Percentiles rank a stretch among this genome's conserved stretches.
phyloP scores from a whole-genome alignment of 1,140 invertebrate genomes.

The Eubasilissa regina region DNA sequence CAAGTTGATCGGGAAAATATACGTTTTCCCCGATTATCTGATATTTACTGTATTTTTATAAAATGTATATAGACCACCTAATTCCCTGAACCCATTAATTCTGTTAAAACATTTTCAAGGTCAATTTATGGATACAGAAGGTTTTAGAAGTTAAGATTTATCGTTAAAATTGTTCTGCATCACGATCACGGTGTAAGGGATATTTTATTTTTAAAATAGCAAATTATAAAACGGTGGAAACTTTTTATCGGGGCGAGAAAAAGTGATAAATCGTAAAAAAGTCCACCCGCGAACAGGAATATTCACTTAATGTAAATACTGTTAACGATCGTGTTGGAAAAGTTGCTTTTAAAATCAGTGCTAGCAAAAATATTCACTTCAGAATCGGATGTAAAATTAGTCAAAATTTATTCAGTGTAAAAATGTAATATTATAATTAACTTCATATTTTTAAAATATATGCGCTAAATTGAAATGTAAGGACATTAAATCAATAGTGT shows the following conservation, averaged over 20 bases:
- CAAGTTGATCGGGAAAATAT: too few species aligned
- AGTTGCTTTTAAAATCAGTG: background rate
- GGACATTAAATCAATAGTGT: too few species aligned
- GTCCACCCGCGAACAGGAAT: constrained; percentile 16
- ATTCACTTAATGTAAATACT: constrained; percentile 30
- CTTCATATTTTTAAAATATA: too few species aligned
- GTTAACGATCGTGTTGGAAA: constrained; percentile 24
- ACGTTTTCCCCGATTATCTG: too few species aligned
- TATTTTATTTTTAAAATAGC: background rate
- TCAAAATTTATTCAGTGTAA: too few species aligned
- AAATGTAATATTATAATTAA: too few species aligned
- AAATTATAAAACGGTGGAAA: constrained; percentile 28
- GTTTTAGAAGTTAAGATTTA: background rate
- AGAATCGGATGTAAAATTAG: background rate
- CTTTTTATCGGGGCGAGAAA: constrained; percentile 7
- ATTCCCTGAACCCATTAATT: too few species aligned
- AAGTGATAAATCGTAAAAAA: constrained; percentile 16
- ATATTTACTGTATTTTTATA: too few species aligned
- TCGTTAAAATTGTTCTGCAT: background rate
- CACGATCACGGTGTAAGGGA: background rate
- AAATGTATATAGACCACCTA: too few species aligned
- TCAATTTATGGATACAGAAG: background rate
- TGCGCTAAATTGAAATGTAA: too few species aligned
- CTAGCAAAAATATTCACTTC: background rate
- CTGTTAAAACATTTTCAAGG: too few species aligned